These are phyloP conservation scores for Galaxea fascicularis DNA, from an alignment of 92 coral and sea anemone species.

Conservation along the genomic window DNA sequence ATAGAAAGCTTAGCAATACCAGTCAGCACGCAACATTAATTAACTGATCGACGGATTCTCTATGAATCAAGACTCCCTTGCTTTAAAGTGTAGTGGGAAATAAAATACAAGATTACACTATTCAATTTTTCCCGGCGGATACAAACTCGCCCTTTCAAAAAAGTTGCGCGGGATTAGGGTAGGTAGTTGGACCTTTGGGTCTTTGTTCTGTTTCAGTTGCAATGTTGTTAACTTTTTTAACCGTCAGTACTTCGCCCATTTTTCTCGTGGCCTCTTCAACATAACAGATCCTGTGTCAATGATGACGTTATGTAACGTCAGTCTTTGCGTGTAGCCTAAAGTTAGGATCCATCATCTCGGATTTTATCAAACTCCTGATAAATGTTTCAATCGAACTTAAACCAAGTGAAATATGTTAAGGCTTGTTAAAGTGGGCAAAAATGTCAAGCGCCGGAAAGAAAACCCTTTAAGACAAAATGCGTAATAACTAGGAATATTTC, in stretches of 20 bases:
- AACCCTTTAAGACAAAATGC: constrained; percentile 7
- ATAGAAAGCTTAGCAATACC: constrained; percentile 8
- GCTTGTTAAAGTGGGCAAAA: constrained; percentile 9
- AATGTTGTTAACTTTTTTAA: no score
- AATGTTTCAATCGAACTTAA: constrained; percentile 1
- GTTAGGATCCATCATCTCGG: constrained; percentile 10
- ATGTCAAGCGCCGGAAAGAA: constrained; percentile 19
- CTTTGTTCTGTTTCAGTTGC: no score
- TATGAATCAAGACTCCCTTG: constrained; percentile 1
- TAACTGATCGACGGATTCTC: constrained; percentile 13
- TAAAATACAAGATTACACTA: constrained; percentile 16
- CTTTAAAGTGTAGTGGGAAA: constrained; percentile 4
- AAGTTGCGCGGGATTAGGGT: constrained; percentile 12
- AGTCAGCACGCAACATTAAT: background rate
- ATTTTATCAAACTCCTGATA: constrained; percentile 5
- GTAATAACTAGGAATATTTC: constrained; percentile 5
- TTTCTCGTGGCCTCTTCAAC: no score
- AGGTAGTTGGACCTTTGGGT: constrained; percentile 2
- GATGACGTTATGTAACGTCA: no score
- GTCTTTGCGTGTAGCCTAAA: constrained; percentile 20
- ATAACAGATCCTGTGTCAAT: no score
- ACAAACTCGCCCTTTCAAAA: constrained; percentile 8
- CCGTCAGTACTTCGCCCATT: no score
- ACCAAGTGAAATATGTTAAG: constrained; percentile 9
- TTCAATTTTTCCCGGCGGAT: constrained; percentile 2